Base-by-base conservation (phyloP, 1,140 invertebrate species). In the Glomeris maerens region DNA sequence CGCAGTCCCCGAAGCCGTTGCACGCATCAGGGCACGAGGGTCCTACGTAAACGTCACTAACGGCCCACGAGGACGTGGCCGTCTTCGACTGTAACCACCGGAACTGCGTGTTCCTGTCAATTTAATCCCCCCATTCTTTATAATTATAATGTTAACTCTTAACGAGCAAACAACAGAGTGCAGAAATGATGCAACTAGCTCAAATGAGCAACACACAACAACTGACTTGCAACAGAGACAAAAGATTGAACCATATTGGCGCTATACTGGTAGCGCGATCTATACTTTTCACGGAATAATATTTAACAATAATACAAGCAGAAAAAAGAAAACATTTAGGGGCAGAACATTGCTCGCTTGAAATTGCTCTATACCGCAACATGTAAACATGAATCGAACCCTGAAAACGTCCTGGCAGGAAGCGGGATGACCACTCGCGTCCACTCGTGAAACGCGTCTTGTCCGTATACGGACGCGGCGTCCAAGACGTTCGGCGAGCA, bases 41-140 rank as follows among this genome's bases (percentile, higher is more conserved):
- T 4, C 69, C 69, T 29, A 71, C 62, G 53, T 68, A 70, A 13
- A 72, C 60, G 49, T 71, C 67, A 58, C 70, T 67, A 7, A 72
- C 53, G 21, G 68, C 64, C 69, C 69, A 72, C 1, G 59, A 55
- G 54, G 52, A 29, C 41, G 27, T 49, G 45, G 2, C 54, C 56
- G 4, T 50, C 25, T 27, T 47, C 51, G 1, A 56, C 49, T 71
- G 68, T 1, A 65, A 60, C 68, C 68, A 71, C 10, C 69, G 60
- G 28, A 72, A 67, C 36, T 69, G 63, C 17, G 67, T 70, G 13
- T 60, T 59, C 29, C 69, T 71, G 55, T 27, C 57, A 55, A 4
- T n/a, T n/a, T n/a, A n/a, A n/a, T n/a, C n/a, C n/a, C n/a, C n/a
- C n/a, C n/a, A n/a, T n/a, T n/a, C n/a, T n/a, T n/a, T n/a, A n/a